Base-by-base conservation (phyloP, 2,888 invertebrate genomes). In the Gryllus longicercus region DNA sequence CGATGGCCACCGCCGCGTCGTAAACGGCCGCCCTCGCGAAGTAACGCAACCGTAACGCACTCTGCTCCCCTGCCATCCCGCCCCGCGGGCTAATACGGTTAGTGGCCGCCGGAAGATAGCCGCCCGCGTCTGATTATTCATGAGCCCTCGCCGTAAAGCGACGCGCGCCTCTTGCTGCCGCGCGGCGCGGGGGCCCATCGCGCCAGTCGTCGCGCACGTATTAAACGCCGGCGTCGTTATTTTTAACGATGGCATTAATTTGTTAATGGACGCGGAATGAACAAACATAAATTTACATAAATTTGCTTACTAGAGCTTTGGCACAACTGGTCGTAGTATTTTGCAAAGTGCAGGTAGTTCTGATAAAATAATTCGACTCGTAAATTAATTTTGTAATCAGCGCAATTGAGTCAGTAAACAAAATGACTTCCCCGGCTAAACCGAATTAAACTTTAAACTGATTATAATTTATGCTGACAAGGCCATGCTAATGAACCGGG, bases 121-220 rank as follows among this genome's bases (percentile, higher is more conserved):
- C 63, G 18, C 16, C 16, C 63, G 16, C 63, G 38, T 63, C n/a
- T 63, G n/a, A 1, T 63, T 63, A 63, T 63, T 63, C 63, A 63
- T 63, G 63, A 14, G 63, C 16, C 63, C 63, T 14, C 63, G 63
- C n/a, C 63, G 63, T 63, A 63, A 63, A 63, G 63, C 63, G 63
- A 4, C 2, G 63, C 63, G 14, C 63, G 63, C n/a, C 14, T 16
- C n/a, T 4, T n/a, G 14, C 63, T 8, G 63, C 14, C 63, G 51
- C 16, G 2, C 51, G 0, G 63, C 63, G 14, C 63, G n/a, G 16
- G 16, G 14, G 0, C 16, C n/a, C 63, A 63, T 63, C 63, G 14
- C 63, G n/a, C 63, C n/a, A 63, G 63, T 63, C 63, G n/a, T 63
- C 63, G n/a, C n/a, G 63, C n/a, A 63, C 63, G 63, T 63, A 63